Percentiles rank a stretch among this genome's conserved stretches.
These are phyloP conservation scores for Macrostomum cliftonense DNA, from an alignment of 2,888 invertebrate genomes.

Conservation along the genomic window DNA sequence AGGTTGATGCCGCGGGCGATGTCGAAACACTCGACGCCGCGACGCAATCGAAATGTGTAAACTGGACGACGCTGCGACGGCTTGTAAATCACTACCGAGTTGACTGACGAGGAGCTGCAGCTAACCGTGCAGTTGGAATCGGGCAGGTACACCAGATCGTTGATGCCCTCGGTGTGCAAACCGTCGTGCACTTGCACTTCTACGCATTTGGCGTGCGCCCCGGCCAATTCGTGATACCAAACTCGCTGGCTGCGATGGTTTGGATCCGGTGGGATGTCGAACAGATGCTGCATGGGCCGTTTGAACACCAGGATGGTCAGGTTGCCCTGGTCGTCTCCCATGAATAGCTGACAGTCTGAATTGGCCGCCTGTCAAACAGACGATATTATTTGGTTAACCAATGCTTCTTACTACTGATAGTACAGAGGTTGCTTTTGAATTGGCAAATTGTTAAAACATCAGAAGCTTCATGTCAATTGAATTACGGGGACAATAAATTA, in stretches of 20 bases:
- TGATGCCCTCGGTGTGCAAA: conserved; percentile 26
- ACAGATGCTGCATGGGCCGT: conserved; percentile 27
- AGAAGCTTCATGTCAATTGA: too few species aligned
- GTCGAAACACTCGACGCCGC: conserved; percentile 31
- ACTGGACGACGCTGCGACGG: background rate
- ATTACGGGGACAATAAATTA: too few species aligned
- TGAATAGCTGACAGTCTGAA: conserved; percentile 24
- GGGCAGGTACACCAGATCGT: conserved; percentile 27
- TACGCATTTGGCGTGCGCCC: conserved; percentile 21
- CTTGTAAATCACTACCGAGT: conserved; percentile 24
- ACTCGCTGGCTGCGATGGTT: background rate
- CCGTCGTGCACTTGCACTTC: conserved; percentile 17
- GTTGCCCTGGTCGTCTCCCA: conserved; percentile 31
- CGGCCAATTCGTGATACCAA: background rate
- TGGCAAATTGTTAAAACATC: too few species aligned
- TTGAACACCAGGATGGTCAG: conserved; percentile 27
- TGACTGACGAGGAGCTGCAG: conserved; percentile 22
- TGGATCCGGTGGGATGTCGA: conserved; percentile 19
- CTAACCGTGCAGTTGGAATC: conserved; percentile 30
- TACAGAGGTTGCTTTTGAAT: too few species aligned
- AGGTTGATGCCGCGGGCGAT: conserved; percentile 29
- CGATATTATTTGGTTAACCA: background rate
- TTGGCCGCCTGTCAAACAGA: conserved; percentile 18
- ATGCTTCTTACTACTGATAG: background rate
- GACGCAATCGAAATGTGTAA: conserved; percentile 1